Evolutionary conservation across 2,888 invertebrate genomes (phyloP).

Genomic region (Opisthograptis luteolata): DNA sequence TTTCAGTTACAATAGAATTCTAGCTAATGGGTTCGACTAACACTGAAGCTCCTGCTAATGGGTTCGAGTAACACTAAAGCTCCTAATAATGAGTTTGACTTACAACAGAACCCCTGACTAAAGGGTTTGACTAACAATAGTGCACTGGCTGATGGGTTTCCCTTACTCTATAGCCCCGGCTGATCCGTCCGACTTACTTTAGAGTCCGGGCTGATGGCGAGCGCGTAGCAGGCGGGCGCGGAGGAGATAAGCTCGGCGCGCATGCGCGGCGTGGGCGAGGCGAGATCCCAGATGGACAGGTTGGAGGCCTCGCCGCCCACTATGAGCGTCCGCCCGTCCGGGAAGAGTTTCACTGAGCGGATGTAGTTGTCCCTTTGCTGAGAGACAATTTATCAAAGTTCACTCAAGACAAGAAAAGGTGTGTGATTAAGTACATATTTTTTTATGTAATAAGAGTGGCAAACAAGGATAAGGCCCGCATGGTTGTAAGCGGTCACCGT

Average conservation of each 20-base stretch:
- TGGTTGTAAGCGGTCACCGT: no score
- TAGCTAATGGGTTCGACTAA: no score
- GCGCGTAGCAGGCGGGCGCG: slow-evolving; percentile 98
- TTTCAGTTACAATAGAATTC: no score
- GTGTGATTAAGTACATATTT: no score
- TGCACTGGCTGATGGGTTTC: not conserved
- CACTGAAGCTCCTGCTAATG: no score
- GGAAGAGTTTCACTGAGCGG: slow-evolving; percentile 93
- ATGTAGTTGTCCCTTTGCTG: slow-evolving; percentile 98
- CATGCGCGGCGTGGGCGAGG: slow-evolving; percentile 94
- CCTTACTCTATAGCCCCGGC: not conserved
- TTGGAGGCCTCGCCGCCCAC: slow-evolving; percentile 98
- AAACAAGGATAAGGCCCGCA: no score
- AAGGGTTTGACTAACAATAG: not conserved
- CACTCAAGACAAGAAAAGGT: no score
- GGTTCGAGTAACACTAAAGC: not conserved
- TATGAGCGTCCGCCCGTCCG: slow-evolving; percentile 96
- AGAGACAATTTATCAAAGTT: no score
- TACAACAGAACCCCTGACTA: no score
- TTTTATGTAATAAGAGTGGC: no score
- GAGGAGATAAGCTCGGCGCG: slow-evolving; percentile 95
- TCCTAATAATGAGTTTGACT: not conserved
- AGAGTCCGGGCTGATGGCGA: slow-evolving; percentile 98
- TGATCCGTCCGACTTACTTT: slow-evolving; percentile 86
- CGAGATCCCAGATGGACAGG: slow-evolving; percentile 97